A percentile compares a stretch with the other conserved stretches of the same genome.
These are phyloP conservation scores for Cervus canadensis DNA, from an alignment of 2,113 vertebrate species.

Conservation along the genomic window DNA sequence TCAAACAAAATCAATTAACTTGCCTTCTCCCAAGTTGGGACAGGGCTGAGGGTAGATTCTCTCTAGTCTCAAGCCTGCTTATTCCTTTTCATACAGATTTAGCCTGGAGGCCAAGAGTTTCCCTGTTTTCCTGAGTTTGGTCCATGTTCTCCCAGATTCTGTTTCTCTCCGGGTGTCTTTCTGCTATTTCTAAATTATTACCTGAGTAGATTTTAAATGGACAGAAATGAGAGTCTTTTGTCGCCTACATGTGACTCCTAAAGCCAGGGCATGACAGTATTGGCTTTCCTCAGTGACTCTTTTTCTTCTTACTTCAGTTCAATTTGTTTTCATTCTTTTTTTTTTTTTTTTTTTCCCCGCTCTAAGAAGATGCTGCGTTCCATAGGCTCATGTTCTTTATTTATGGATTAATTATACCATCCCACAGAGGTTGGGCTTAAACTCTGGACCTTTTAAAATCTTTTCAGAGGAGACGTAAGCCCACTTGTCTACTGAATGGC, in stretches of 20 bases:
- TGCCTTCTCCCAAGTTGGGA: background rate
- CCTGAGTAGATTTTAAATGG: background rate
- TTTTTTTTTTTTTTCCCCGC: background rate
- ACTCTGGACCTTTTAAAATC: conserved; percentile 3
- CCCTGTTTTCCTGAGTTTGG: background rate
- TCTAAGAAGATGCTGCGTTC: background rate
- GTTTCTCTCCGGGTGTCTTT: background rate
- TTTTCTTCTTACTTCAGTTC: background rate
- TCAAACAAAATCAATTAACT: background rate
- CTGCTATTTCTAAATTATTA: background rate
- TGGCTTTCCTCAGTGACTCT: background rate
- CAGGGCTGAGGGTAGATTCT: background rate
- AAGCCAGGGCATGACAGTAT: background rate
- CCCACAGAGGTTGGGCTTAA: background rate
- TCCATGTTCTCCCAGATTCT: background rate
- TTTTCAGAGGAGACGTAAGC: background rate
- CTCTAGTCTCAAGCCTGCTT: background rate
- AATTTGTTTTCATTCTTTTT: background rate
- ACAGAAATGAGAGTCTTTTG: background rate
- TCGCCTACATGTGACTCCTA: background rate
- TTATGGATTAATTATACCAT: background rate
- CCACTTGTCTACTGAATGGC: background rate
- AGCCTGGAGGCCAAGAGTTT: background rate
- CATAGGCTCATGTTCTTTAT: background rate
- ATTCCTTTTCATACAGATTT: background rate